These are phyloP conservation scores for Lasioglossum albipes DNA, from an alignment of 1,140 invertebrate genomes.

Conservation along the genomic window DNA sequence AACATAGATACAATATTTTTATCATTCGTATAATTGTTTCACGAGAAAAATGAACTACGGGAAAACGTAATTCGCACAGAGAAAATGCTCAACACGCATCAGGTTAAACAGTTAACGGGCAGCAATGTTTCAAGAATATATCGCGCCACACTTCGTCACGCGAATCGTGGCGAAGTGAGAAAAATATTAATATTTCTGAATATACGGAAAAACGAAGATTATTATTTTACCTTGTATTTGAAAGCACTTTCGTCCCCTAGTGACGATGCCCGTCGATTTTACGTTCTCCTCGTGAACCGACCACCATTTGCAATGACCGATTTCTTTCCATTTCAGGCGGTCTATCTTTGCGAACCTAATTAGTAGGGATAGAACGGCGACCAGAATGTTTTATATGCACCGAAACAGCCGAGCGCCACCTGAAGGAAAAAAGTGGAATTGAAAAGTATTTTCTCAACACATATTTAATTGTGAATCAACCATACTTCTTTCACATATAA, in stretches of 20 bases:
- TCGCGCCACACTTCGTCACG: neutral
- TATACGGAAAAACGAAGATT: neutral
- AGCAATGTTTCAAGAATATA: neutral
- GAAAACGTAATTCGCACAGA: too few species aligned
- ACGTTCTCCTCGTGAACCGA: neutral
- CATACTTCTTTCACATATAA: neutral
- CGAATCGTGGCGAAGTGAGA: neutral
- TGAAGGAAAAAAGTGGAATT: neutral
- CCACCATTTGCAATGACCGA: slow-evolving; percentile 4
- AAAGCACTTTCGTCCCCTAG: neutral
- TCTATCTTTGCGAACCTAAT: neutral
- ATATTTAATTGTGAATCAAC: neutral
- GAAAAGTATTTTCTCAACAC: neutral
- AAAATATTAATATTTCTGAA: slow-evolving; percentile 20
- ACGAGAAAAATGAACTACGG: too few species aligned
- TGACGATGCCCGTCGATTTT: slow-evolving; percentile 14
- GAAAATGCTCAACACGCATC: neutral
- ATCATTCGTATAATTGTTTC: too few species aligned
- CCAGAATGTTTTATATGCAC: neutral
- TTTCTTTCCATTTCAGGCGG: neutral
- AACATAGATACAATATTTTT: too few species aligned
- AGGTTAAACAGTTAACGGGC: neutral
- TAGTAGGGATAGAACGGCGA: neutral
- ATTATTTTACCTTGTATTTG: slow-evolving; percentile 27
- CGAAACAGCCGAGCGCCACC: neutral